These are phyloP conservation scores for Cepaea nemoralis DNA, from an alignment of 1,140 invertebrate species.

Conservation along the genomic window DNA sequence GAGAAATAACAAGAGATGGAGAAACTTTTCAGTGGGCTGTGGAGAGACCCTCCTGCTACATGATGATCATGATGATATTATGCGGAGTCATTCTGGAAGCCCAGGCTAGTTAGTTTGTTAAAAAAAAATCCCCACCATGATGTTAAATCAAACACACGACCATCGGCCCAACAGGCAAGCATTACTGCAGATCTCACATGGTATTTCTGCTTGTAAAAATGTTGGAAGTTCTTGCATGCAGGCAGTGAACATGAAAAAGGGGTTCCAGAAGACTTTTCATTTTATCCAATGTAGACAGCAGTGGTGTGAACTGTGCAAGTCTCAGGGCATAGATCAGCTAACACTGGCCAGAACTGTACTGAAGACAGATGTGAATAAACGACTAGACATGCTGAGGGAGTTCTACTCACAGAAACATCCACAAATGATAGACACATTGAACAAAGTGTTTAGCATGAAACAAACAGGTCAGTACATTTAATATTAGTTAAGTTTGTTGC, in stretches of 20 bases:
- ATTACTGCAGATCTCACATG: too few species aligned
- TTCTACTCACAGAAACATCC: constrained; percentile 43
- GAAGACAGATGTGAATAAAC: neutral
- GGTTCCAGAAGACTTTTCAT: neutral
- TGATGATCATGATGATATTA: too few species aligned
- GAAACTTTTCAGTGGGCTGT: too few species aligned
- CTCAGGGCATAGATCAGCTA: neutral
- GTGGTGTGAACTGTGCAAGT: constrained; percentile 33
- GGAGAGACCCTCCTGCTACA: too few species aligned
- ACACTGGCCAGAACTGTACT: constrained; percentile 33
- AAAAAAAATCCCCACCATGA: too few species aligned
- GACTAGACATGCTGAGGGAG: constrained; percentile 30
- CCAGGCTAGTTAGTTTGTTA: too few species aligned
- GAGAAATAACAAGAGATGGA: too few species aligned
- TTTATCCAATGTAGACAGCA: constrained; percentile 33
- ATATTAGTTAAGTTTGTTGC: neutral
- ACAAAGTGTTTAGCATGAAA: neutral
- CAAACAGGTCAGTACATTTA: neutral
- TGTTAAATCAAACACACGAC: too few species aligned
- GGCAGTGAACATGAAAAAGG: neutral
- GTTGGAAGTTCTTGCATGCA: neutral
- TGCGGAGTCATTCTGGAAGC: too few species aligned
- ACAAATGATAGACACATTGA: constrained; percentile 19
- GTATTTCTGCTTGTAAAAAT: too few species aligned
- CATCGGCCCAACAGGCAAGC: too few species aligned